A percentile compares a stretch with the other conserved stretches of the same genome.
These are phyloP conservation scores for Agrilus cyanescens DNA, from an alignment of 2,888 invertebrate species.

Conservation along the genomic window DNA sequence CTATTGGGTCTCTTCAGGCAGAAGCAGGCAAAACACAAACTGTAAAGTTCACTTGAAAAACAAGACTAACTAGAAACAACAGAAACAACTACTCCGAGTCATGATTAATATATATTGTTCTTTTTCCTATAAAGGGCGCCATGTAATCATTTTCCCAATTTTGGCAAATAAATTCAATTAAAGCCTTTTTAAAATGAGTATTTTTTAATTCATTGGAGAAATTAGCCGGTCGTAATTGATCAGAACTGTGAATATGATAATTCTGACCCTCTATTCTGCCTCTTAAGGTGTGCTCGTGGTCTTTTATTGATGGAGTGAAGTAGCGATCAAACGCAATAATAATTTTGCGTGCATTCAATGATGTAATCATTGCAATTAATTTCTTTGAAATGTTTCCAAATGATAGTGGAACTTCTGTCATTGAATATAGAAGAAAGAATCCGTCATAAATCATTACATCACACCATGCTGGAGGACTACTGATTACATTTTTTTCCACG, in stretches of 20 bases:
- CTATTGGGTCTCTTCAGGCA: conserved; percentile 6
- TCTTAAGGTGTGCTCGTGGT: conserved; percentile 13
- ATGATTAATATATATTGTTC: conserved; percentile 14
- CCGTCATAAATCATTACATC: conserved; percentile 12
- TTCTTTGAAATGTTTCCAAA: conserved; percentile 12
- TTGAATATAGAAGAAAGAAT: conserved; percentile 12
- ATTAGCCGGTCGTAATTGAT: conserved; percentile 13
- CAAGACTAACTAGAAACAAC: too few species aligned
- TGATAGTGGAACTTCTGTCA: conserved; percentile 12
- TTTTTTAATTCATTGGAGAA: conserved; percentile 16
- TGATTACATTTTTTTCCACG: conserved; percentile 9
- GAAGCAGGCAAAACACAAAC: too few species aligned
- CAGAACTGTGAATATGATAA: conserved; percentile 12
- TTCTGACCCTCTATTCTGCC: conserved; percentile 1
- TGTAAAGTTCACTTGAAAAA: not conserved
- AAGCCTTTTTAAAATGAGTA: conserved; percentile 4
- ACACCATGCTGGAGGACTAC: not conserved
- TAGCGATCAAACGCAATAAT: conserved; percentile 17
- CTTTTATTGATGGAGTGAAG: conserved; percentile 17
- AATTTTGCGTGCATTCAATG: conserved; percentile 5
- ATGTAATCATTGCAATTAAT: conserved; percentile 7
- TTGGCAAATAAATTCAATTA: conserved; percentile 12
- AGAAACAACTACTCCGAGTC: conserved; percentile 1
- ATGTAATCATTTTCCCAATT: conserved; percentile 14
- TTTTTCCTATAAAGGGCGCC: conserved; percentile 10